A percentile compares a stretch with the other conserved stretches of the same genome.
These are phyloP conservation scores for Uloborus plumipes DNA, from an alignment of 2,888 invertebrate species.

Conservation along the genomic window DNA sequence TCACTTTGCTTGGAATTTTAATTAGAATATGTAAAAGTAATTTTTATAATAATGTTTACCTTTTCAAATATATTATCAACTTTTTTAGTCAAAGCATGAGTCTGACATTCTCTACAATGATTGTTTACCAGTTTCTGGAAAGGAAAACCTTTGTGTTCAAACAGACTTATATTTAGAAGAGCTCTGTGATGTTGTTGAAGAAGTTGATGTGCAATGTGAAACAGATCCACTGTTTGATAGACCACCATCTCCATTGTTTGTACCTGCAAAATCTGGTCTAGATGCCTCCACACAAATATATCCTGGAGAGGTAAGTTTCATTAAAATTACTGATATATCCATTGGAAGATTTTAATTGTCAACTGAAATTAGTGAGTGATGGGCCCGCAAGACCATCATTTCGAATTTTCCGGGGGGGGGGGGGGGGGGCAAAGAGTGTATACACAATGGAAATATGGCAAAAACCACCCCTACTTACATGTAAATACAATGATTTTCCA, in stretches of 20 bases:
- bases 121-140: constrained; percentile 81
- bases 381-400: too few species aligned
- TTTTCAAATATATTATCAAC: not conserved
- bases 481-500: too few species aligned
- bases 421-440: too few species aligned
- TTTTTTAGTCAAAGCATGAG: constrained; percentile 17
- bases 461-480: too few species aligned
- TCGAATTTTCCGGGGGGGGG: too few species aligned
- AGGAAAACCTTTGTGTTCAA: constrained; percentile 88
- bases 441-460: too few species aligned
- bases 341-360: too few species aligned
- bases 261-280: constrained; percentile 84
- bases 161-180: constrained; percentile 92
- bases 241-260: constrained; percentile 83
- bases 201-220: constrained; percentile 84
- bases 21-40: too few species aligned
- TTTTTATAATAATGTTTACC: too few species aligned
- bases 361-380: too few species aligned
- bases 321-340: too few species aligned
- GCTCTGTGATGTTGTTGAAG: constrained; percentile 74
- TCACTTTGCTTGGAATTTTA: too few species aligned
- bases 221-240: constrained; percentile 89
- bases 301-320: constrained; percentile 82
- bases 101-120: constrained; percentile 2
- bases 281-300: constrained; percentile 89